Evolutionary conservation across 2,888 invertebrate species (phyloP), one percentile per base, ranked within the genome.

Genomic region (Eledona agricola): DNA sequence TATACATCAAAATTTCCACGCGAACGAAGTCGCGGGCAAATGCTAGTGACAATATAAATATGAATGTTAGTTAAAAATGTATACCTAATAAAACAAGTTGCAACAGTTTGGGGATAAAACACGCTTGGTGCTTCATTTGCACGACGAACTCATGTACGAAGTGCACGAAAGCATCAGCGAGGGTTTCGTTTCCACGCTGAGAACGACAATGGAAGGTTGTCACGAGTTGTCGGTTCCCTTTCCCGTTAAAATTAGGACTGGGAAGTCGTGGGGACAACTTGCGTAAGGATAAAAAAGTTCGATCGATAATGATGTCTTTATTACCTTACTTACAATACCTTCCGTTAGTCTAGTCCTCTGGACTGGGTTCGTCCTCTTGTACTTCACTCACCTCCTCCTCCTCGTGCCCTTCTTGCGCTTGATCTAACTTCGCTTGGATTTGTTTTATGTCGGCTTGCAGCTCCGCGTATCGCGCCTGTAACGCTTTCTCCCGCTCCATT

Each of bases 101-200:
- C 57, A 74, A 58, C 40, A 78, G 66, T 61, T 35, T n/a, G 22
- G 32, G n/a, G 7, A 7, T 4, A 15, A 23, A 62, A 87, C 86
- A 0, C 82, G 81, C 55, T 81, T 97, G 6, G 85, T 97, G 1
- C 79, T 98, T 12, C 96, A 97, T 74, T 80, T 99, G 65, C 98
- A 99, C 73, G 98, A 99, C 76, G 99, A 99, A 80, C 80, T 99
- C 1, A 85, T 99, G 15, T 96, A 92, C 71, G 96, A 99, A 81
- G 90, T 93, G 2, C 81, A 83, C 4, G 72, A 79, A 46, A 74
- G 79, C 2, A 81, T 84, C 65, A 73, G 85, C 25, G 69, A 77
- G 6, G 72, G 77, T 59, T 83, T 89, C 32, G 82, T 84, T 0
- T 75, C 73, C 51, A 79, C 89, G 34, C 74, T 97, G 6, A 88